Percentiles rank a stretch among this genome's conserved stretches.
phyloP scores from a whole-genome alignment of 2,888 invertebrate genomes.

The Leucophenga maculata region DNA sequence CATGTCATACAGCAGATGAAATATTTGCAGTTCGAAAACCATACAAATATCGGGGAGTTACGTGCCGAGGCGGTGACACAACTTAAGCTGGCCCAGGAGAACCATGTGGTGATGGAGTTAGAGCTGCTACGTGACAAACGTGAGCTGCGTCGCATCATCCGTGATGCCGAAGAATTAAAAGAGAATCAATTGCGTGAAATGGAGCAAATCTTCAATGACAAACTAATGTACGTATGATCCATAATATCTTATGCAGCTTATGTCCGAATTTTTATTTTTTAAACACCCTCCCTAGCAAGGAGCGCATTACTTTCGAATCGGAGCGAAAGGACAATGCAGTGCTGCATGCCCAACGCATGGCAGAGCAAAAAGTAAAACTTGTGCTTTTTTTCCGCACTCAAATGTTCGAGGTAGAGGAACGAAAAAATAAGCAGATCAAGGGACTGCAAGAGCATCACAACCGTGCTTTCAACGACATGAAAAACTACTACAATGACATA shows the following conservation, averaged over 20 bases:
- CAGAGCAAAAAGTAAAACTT: slow-evolving; percentile 80
- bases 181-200: slow-evolving; percentile 70
- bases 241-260: not conserved
- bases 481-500: slow-evolving; percentile 95
- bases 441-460: slow-evolving; percentile 88
- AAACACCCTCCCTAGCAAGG: slow-evolving; percentile 69
- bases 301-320: slow-evolving; percentile 78
- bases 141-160: slow-evolving; percentile 73
- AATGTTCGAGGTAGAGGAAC: slow-evolving; percentile 90
- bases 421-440: slow-evolving; percentile 90
- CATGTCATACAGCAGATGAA: slow-evolving; percentile 94
- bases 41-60: slow-evolving; percentile 86
- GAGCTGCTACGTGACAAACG: slow-evolving; percentile 78
- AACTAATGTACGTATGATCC: slow-evolving; percentile 58
- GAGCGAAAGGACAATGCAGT: slow-evolving; percentile 78
- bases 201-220: slow-evolving; percentile 66
- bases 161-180: slow-evolving; percentile 73
- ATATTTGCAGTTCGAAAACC: slow-evolving; percentile 92
- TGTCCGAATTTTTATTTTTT: slow-evolving; percentile 36
- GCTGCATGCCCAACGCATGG: slow-evolving; percentile 77
- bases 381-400: slow-evolving; percentile 85
- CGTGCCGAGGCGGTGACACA: slow-evolving; percentile 88
- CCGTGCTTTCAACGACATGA: slow-evolving; percentile 88
- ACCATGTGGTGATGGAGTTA: slow-evolving; percentile 83
- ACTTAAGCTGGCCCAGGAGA: slow-evolving; percentile 87